Percentiles rank a stretch among this genome's conserved stretches.
phyloP scores from a whole-genome alignment of 2,113 vertebrate genomes.

The Oreochromis tanganicae region DNA sequence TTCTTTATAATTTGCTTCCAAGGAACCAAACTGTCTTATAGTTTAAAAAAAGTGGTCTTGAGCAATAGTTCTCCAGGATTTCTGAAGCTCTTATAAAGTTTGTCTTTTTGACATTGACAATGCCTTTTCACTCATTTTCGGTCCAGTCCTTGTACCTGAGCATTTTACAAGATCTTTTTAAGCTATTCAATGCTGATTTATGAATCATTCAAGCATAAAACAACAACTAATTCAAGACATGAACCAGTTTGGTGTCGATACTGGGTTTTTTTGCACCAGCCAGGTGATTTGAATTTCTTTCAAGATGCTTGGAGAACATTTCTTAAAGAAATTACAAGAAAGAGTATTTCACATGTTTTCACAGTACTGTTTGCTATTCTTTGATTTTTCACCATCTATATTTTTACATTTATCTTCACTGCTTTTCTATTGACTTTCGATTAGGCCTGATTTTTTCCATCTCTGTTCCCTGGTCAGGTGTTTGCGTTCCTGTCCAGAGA shows the following conservation, averaged over 20 bases:
- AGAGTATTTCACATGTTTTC: neutral
- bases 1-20: neutral
- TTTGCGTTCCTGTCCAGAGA: slow-evolving; percentile 80
- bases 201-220: neutral
- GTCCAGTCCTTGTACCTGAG: neutral
- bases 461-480: slow-evolving; percentile 68
- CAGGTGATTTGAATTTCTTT: neutral
- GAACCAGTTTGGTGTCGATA: neutral
- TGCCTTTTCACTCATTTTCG: neutral
- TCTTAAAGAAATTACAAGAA: neutral
- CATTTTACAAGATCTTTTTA: neutral
- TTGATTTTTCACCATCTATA: neutral
- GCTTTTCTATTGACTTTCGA: neutral
- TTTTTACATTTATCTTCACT: neutral
- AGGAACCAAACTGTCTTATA: neutral
- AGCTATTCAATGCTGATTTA: neutral
- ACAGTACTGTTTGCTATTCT: neutral
- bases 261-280: neutral
- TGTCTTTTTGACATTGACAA: neutral
- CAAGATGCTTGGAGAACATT: neutral
- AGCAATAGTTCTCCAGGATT: neutral
- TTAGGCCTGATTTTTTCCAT: neutral
- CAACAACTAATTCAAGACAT: neutral
- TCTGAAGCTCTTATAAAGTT: neutral
- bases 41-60: neutral